Evolutionary conservation across 2,888 invertebrate species (phyloP).

Genomic region (Cephus sareptanus): DNA sequence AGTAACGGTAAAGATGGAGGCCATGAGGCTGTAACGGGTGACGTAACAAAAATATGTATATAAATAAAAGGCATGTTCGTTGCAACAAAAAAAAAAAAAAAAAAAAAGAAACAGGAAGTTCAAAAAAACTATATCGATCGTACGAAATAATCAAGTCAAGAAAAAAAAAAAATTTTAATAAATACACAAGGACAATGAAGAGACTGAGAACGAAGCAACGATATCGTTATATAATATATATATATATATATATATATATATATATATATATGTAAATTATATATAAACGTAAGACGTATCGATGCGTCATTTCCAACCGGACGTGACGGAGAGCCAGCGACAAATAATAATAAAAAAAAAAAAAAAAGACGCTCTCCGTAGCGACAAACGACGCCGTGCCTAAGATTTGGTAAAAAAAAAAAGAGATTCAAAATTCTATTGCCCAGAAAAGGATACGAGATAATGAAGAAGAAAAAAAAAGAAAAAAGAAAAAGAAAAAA

Average conservation of each 20-base stretch:
- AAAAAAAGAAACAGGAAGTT: not conserved
- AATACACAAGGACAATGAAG: not conserved
- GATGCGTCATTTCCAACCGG: not conserved
- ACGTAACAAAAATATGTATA: conserved; percentile 19
- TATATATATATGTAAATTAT: not conserved
- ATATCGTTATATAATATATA: not conserved
- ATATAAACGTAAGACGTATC: not conserved
- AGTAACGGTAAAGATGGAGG: conserved; percentile 41
- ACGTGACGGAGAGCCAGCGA: not conserved
- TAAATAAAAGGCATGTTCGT: not conserved
- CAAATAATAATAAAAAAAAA: not conserved
- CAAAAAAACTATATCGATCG: not conserved
- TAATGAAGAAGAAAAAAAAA: not conserved
- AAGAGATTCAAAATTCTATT: not conserved
- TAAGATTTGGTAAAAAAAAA: not conserved
- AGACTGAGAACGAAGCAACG: not conserved
- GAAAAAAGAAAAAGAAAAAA: not conserved
- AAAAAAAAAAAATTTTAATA: not conserved
- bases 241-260: not conserved
- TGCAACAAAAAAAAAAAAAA: not conserved
- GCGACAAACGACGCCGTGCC: not conserved
- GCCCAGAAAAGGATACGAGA: not conserved
- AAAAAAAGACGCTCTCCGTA: not conserved
- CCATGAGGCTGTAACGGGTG: conserved; percentile 55
- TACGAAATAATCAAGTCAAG: not conserved